Base-by-base conservation (phyloP, 2,888 invertebrate genomes). In the Pristionchus arcanus region DNA sequence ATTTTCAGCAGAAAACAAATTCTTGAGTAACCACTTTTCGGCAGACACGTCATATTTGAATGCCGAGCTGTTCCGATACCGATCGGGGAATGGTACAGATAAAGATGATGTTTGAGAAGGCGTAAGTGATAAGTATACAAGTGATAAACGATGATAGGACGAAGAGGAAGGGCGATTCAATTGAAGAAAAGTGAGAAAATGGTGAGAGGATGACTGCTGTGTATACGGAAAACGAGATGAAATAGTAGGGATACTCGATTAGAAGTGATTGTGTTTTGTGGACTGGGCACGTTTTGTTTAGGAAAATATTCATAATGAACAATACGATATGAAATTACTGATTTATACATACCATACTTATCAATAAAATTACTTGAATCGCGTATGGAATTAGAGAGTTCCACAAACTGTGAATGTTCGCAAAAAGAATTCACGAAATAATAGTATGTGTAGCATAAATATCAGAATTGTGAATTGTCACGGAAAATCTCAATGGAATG, bases 81-180 rank as follows among this genome's bases (percentile, higher is more conserved):
- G 37, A 37, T 25, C 74, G 37, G 21, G 19, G 74, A 74, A 74
- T 74, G 74, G 74, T 34, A 74, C 74, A 34, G 74, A 74, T 74
- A 74, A 74, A 37, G 34, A 68, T 11, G 74, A 37, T 74, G 74
- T 74, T 74, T 74, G 74, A 74, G 74, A 21, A 74, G 74, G 31
- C 74, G 63, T 63, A 63, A 63, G 63, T 74, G 74, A 74, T 34
- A 74, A 37, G 42, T 34, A 74, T 74, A 74, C 74, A 74, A 74
- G 74, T 34, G 37, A 74, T 74, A 74, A 74, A 74, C 42, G 11
- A 37, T 37, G 74, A 74, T 37, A 25, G 34, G 68, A 66, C 16
- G 71, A 74, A 9, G 34, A 34, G 68, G 68, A 63, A 25, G 34
- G 31, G 31, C 15, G 74, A 74, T 37, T 74, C 74, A 37, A 37